Evolutionary conservation across 2,113 vertebrate species (phyloP).

Genomic region (Dipodomys merriami): DNA sequence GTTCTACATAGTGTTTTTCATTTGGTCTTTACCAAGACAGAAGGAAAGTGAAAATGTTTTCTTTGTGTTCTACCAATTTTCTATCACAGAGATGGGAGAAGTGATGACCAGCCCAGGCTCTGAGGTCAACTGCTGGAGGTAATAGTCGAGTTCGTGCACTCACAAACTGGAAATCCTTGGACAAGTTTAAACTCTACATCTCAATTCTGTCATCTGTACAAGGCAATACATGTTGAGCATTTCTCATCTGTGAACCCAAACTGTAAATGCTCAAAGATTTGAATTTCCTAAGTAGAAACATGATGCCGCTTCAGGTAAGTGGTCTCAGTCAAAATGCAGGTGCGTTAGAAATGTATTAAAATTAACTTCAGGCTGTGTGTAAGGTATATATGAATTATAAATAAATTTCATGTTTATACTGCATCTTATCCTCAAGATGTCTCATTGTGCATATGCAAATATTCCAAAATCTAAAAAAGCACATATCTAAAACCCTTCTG

Average conservation of each 20-base stretch:
- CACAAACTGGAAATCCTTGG: background rate
- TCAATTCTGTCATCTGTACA: slow-evolving; percentile 46
- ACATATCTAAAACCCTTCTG: background rate
- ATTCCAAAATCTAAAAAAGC: background rate
- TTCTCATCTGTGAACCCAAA: background rate
- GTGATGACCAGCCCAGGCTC: background rate
- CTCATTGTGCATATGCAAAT: background rate
- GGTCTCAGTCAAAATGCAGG: background rate
- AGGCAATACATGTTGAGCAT: background rate
- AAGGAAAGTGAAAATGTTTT: slow-evolving; percentile 8
- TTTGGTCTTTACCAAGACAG: slow-evolving; percentile 17
- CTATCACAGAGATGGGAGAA: background rate
- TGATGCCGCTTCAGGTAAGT: background rate
- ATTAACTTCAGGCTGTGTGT: background rate
- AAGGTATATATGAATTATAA: background rate
- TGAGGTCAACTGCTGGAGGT: background rate
- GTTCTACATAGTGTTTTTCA: background rate
- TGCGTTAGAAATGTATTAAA: background rate
- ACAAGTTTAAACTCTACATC: slow-evolving; percentile 2
- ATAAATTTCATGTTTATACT: background rate
- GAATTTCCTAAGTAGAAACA: background rate
- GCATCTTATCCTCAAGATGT: background rate
- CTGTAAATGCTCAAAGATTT: background rate
- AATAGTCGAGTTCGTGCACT: background rate
- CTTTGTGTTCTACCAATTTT: background rate